phyloP scores from a whole-genome alignment of 2,888 invertebrate species.

The Tipula lateralis region DNA sequence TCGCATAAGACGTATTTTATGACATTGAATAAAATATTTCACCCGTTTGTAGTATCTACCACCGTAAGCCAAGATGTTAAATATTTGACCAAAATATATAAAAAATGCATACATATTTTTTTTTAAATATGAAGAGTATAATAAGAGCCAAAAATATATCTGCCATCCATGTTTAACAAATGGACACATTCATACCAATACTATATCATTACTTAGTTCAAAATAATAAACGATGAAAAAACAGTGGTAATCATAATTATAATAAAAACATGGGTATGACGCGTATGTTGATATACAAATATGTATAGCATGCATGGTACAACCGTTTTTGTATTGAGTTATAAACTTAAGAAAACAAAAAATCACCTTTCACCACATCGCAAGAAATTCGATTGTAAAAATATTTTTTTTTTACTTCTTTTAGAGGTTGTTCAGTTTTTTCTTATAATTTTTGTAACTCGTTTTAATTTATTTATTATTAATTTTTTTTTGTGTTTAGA shows the following conservation, averaged over 20 bases:
- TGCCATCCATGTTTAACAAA: too few species aligned
- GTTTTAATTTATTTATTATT: constrained; percentile 11
- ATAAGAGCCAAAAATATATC: too few species aligned
- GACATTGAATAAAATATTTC: too few species aligned
- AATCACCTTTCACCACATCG: constrained; percentile 27
- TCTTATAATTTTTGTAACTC: not conserved
- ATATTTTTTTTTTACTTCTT: constrained; percentile 4
- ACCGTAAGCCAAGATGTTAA: too few species aligned
- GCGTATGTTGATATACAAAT: not conserved
- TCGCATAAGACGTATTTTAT: too few species aligned
- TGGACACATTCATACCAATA: not conserved
- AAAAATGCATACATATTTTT: too few species aligned
- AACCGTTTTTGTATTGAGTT: not conserved
- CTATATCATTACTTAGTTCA: not conserved
- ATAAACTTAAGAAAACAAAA: not conserved
- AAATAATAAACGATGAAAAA: not conserved
- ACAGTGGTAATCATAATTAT: not conserved
- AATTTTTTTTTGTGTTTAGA: not conserved
- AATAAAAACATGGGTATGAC: not conserved
- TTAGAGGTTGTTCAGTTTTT: constrained; percentile 20
- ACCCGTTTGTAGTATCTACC: too few species aligned
- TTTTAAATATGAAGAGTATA: too few species aligned
- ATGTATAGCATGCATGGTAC: not conserved
- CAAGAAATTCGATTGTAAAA: constrained; percentile 29
- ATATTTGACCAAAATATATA: too few species aligned